Conservation (phyloP, 2,113 vertebrate species). For the Bubalus kerabau region DNA sequence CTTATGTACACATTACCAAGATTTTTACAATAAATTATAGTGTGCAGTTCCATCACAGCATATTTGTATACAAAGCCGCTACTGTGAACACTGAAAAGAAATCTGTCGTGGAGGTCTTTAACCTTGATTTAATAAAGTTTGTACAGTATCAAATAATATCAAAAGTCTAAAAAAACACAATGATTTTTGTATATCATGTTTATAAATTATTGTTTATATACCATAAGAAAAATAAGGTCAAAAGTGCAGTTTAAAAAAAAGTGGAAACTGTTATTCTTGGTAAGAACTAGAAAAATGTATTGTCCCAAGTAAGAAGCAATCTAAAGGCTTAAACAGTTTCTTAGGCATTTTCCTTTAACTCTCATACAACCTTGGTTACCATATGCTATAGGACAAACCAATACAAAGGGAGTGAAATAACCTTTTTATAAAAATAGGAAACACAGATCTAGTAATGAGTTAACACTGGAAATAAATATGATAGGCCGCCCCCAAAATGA, state of each 20-base stretch:
- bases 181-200: constrained; percentile 62
- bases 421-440: constrained; percentile 25
- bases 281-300: constrained; percentile 56
- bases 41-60: neutral
- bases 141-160: constrained; percentile 77
- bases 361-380: constrained; percentile 21
- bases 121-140: constrained; percentile 67
- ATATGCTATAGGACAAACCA: constrained; percentile 13
- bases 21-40: constrained; percentile 49
- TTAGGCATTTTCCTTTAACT: constrained; percentile 47
- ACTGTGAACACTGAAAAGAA: constrained; percentile 51
- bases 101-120: constrained; percentile 41
- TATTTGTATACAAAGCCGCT: constrained; percentile 34
- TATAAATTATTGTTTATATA: constrained; percentile 58
- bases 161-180: constrained; percentile 79
- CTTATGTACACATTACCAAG: constrained; percentile 35
- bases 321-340: constrained; percentile 3
- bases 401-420: neutral
- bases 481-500: neutral
- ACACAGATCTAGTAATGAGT: neutral
- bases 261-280: constrained; percentile 64
- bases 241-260: constrained; percentile 70
- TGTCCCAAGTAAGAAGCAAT: constrained; percentile 38
- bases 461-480: neutral
- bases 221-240: constrained; percentile 73